Evolutionary conservation across 2,797 vertebrate species (phyloP), one percentile per base, ranked within the genome.

Genomic region (Smutsia temminckii): DNA sequence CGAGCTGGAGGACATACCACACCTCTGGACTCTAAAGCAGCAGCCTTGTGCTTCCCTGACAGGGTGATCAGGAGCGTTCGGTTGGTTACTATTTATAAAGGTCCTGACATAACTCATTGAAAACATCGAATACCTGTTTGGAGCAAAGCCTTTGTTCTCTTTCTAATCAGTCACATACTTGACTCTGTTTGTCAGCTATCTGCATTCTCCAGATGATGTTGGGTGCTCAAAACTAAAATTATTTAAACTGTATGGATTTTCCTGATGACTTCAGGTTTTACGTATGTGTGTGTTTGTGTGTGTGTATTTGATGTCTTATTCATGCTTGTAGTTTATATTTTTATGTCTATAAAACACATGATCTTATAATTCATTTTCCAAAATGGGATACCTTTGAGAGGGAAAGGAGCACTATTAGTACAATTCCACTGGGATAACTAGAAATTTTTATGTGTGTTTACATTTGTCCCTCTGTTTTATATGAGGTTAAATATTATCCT

Each of bases 11-110:
- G 20, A 11, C 13, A 4, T 4, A 21, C 18, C 6, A 9, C 25
- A 17, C 40, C 25, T 72, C 20, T 46, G 1, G 18, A 2, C 17
- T 51, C 5, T 55, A 17, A 20, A 16, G 53, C 8, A 9, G 21
- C 27, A 40, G 21, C 21, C 17, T 11, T 27, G 0, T 1, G 17
- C 40, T n/a, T 25, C n/a, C 16, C 2, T 16, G 63, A 7, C 8
- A 32, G 25, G 9, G 14, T 1, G 34, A 1, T 25, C 13, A 34
- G 59, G 25, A 75, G 49, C 8, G 10, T 8, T 29, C 5, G 11
- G 11, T 64, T 46, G 21, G 37, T 64, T 64, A n/a, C 12, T 72
- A 25, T 34, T 17, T 7, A 34, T 5, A 29, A 51, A 68, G 32
- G 13, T 21, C 17, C 51, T 27, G 59, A 68, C 63, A 61, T 61